phyloP scores from a whole-genome alignment of 2,888 invertebrate species.

The Anoncus sp. region DNA sequence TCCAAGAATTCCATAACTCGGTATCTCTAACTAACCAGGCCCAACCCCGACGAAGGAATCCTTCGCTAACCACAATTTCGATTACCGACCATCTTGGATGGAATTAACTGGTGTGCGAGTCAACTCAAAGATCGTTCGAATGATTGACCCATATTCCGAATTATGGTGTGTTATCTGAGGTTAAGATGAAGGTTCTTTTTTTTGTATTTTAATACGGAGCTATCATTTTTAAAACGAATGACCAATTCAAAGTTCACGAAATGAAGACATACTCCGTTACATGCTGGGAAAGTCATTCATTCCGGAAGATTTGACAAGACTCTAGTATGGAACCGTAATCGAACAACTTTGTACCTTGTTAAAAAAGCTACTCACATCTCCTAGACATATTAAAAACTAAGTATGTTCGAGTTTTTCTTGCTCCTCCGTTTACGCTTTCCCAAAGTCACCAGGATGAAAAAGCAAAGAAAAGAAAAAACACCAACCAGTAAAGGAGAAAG shows the following conservation, averaged over 20 bases:
- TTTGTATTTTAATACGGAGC: no score
- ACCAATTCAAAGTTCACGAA: not conserved
- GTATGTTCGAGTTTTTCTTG: slow-evolving; percentile 8
- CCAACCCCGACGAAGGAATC: not conserved
- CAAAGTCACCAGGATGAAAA: slow-evolving; percentile 49
- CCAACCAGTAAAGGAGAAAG: slow-evolving; percentile 25
- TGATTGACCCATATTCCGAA: slow-evolving; percentile 35
- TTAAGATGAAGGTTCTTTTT: no score
- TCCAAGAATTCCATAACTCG: slow-evolving; percentile 48
- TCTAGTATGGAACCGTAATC: not conserved
- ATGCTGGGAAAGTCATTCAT: slow-evolving; percentile 30
- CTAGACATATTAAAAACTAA: slow-evolving; percentile 37
- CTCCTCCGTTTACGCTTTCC: slow-evolving; percentile 11
- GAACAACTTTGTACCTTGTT: slow-evolving; percentile 3
- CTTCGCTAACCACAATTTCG: slow-evolving; percentile 34
- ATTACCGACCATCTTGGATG: slow-evolving; percentile 36
- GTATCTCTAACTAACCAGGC: slow-evolving; percentile 40
- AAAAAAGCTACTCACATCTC: slow-evolving; percentile 30
- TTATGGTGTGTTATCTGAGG: no score
- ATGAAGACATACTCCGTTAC: slow-evolving; percentile 49
- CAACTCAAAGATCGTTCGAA: slow-evolving; percentile 13
- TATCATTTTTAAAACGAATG: no score
- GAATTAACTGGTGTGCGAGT: slow-evolving; percentile 5
- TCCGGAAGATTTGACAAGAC: not conserved
- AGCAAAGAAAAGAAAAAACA: slow-evolving; percentile 44